Conservation (phyloP, 2,113 vertebrate species). For the Diglossa brunneiventris region DNA sequence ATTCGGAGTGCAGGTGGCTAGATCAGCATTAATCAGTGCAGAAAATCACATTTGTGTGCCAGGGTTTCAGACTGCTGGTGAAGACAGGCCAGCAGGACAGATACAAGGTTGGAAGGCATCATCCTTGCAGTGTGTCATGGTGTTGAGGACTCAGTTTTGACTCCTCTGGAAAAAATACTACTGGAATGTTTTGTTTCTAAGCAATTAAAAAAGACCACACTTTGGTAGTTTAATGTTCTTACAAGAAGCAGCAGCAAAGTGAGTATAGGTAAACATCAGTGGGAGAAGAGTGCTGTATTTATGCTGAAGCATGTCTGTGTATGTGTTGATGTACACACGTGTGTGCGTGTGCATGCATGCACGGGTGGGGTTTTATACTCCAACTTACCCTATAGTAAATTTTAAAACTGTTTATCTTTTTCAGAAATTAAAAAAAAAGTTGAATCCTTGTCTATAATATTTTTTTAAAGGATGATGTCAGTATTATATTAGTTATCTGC, state of each 20-base stretch:
- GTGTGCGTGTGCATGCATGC: fast-evolving
- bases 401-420: background rate
- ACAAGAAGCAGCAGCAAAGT: background rate
- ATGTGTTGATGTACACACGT: background rate
- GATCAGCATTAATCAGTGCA: constrained; percentile 1
- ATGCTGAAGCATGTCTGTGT: background rate
- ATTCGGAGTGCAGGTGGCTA: background rate
- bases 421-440: background rate
- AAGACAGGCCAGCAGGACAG: background rate
- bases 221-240: background rate
- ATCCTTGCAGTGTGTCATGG: background rate
- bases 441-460: background rate
- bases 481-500: background rate
- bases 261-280: background rate
- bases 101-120: background rate
- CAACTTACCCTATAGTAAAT: background rate
- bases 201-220: background rate
- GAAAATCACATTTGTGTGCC: background rate
- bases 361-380: background rate
- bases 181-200: background rate
- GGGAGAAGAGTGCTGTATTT: background rate
- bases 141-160: background rate
- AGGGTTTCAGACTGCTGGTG: background rate
- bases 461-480: background rate
- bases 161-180: background rate